Percentiles rank a stretch among this genome's conserved stretches.
Conservation (phyloP, 2,888 invertebrate genomes). For the Drosophila prolongata region DNA sequence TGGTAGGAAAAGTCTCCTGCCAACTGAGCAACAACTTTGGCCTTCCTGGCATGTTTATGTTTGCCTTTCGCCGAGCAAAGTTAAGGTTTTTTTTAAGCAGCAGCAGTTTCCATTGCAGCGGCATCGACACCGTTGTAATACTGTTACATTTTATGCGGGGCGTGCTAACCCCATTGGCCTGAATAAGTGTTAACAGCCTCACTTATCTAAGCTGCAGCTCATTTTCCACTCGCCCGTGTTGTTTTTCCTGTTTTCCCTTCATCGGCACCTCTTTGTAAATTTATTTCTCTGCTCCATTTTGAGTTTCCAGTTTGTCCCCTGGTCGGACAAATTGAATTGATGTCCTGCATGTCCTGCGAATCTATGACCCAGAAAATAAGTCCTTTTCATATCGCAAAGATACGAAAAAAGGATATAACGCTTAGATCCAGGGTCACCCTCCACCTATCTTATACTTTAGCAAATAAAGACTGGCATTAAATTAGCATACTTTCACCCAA, state of each 20-base stretch:
- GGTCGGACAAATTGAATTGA: conserved; percentile 34
- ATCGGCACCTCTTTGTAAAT: conserved; percentile 24
- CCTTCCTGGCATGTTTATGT: conserved; percentile 29
- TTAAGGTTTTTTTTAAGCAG: conserved; percentile 28
- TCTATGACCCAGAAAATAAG: conserved; percentile 25
- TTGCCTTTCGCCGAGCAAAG: conserved; percentile 26
- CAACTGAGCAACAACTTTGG: conserved; percentile 33
- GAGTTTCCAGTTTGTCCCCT: conserved; percentile 18
- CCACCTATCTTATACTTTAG: neutral
- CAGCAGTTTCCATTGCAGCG: conserved; percentile 30
- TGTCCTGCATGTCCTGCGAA: conserved; percentile 14
- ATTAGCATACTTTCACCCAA: conserved; percentile 28
- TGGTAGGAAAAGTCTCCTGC: conserved; percentile 14
- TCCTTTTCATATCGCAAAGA: conserved; percentile 12
- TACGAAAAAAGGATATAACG: conserved; percentile 3
- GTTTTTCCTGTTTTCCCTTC: conserved; percentile 5
- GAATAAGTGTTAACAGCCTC: conserved; percentile 41
- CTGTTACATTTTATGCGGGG: conserved; percentile 33
- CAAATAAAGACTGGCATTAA: conserved; percentile 12
- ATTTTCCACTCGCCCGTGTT: conserved; percentile 31
- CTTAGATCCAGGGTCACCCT: neutral
- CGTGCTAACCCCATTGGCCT: conserved; percentile 15
- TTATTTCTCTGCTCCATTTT: conserved; percentile 35
- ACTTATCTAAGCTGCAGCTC: conserved; percentile 42
- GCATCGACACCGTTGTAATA: conserved; percentile 44